Percentiles rank a stretch among this genome's conserved stretches.
Conservation (phyloP, 2,113 vertebrate genomes). For the Ctenomys sociabilis region DNA sequence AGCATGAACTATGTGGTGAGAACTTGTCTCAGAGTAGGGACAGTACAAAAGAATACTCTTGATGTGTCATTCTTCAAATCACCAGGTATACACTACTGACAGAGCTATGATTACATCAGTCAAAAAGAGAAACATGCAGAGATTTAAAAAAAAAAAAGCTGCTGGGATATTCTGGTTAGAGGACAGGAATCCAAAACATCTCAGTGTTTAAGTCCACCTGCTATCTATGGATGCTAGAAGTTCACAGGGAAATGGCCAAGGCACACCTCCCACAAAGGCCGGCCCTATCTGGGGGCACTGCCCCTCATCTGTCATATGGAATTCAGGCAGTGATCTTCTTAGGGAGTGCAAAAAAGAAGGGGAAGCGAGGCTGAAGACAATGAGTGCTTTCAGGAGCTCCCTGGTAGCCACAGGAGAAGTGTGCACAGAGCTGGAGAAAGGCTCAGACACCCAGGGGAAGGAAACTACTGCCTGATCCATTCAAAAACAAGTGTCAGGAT, state of each 20-base stretch:
- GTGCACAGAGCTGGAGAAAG: slow-evolving; percentile 8
- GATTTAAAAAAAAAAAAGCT: slow-evolving; percentile 4
- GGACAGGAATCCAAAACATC: slow-evolving; percentile 23
- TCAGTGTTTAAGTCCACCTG: not conserved
- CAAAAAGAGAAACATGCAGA: not conserved
- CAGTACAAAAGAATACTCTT: slow-evolving; percentile 30
- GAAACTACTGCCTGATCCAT: not conserved
- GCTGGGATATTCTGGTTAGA: not conserved
- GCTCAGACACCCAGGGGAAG: not conserved
- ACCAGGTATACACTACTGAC: not conserved
- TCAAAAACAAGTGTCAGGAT: not conserved
- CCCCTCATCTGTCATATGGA: not conserved
- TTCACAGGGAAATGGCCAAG: slow-evolving; percentile 53
- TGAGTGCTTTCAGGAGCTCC: slow-evolving; percentile 49
- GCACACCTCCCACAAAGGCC: not conserved
- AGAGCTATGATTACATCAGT: slow-evolving; percentile 16
- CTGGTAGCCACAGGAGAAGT: not conserved
- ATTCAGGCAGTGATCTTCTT: slow-evolving; percentile 45
- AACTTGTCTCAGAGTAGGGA: not conserved
- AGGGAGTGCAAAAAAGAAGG: not conserved
- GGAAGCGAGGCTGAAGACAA: slow-evolving; percentile 50
- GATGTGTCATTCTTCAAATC: slow-evolving; percentile 5
- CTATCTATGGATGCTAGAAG: not conserved
- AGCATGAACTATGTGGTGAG: not conserved
- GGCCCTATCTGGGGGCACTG: not conserved